These are phyloP conservation scores for Parthenolecanium corni DNA, from an alignment of 2,888 invertebrate genomes.

Conservation along the genomic window DNA sequence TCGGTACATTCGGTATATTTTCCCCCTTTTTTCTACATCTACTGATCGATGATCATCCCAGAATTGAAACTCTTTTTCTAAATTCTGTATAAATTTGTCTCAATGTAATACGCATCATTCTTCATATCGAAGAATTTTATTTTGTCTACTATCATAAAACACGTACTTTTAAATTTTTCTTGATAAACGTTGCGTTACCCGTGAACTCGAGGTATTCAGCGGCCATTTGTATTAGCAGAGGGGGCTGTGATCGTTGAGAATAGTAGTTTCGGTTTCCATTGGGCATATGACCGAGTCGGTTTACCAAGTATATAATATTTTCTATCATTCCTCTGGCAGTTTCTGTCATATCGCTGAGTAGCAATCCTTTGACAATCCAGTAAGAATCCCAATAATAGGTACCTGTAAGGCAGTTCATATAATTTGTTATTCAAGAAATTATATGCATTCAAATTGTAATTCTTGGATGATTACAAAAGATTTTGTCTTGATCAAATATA, in stretches of 20 bases:
- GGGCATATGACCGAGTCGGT: constrained; percentile 57
- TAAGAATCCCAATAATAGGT: constrained; percentile 77
- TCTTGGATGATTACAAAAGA: too few relatives aligned
- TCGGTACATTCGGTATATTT: constrained; percentile 46
- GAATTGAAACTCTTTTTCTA: constrained; percentile 54
- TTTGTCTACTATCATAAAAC: not conserved
- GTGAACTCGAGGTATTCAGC: constrained; percentile 55
- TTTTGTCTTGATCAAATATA: too few relatives aligned
- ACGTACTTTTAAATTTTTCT: constrained; percentile 43
- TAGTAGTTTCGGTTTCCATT: constrained; percentile 76
- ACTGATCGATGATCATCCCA: constrained; percentile 50
- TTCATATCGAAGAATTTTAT: not conserved
- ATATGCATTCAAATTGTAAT: too few relatives aligned
- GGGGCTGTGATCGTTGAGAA: constrained; percentile 56
- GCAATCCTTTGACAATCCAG: constrained; percentile 65
- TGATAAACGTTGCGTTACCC: constrained; percentile 51
- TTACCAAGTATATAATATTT: constrained; percentile 59
- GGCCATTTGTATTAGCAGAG: constrained; percentile 59
- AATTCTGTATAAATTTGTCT: constrained; percentile 30
- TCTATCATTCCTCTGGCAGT: constrained; percentile 50
- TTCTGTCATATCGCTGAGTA: constrained; percentile 54
- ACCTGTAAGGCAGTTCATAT: constrained; percentile 37
- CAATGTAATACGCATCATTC: not conserved
- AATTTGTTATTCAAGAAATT: too few relatives aligned
- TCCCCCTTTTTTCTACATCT: constrained; percentile 39